Evolutionary conservation across 1,140 invertebrate genomes (phyloP).

Genomic region (Caenorhabditis latens): DNA sequence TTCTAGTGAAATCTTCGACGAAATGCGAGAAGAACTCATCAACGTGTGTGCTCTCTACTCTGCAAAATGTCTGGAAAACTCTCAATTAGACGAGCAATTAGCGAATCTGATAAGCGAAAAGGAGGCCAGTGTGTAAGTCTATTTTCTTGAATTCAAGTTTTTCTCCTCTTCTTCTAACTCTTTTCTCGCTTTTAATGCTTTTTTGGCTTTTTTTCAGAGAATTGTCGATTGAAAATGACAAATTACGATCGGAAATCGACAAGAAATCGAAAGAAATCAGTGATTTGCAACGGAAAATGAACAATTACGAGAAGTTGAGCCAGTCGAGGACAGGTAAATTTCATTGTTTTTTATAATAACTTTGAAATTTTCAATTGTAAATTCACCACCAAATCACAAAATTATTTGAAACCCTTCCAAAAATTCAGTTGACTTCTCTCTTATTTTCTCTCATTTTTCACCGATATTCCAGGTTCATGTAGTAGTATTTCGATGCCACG

Average conservation of each 20-base stretch:
- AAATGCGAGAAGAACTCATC: conserved; percentile 87
- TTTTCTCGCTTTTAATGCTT: conserved; percentile 32
- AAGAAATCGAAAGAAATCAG: conserved; percentile 33
- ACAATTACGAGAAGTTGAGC: conserved; percentile 49
- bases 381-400: too few relatives aligned
- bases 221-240: conserved; percentile 50
- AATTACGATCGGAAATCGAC: conserved; percentile 39
- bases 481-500: conserved; percentile 52
- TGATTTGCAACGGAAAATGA: conserved; percentile 33
- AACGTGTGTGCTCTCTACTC: conserved; percentile 91
- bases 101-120: conserved; percentile 81
- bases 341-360: too few relatives aligned
- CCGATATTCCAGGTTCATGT: conserved; percentile 43
- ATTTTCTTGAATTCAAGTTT: neutral
- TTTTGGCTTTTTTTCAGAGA: conserved; percentile 45
- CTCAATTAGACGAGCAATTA: conserved; percentile 87
- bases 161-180: neutral
- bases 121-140: conserved; percentile 54
- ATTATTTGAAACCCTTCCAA: neutral
- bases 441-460: neutral
- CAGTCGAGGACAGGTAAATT: conserved; percentile 32
- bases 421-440: neutral
- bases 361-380: too few relatives aligned
- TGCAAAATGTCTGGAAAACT: conserved; percentile 90
- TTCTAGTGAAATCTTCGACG: conserved; percentile 82